Evolutionary conservation across 2,888 invertebrate species (phyloP), one percentile per base, ranked within the genome.

Genomic region (Halocaridina rubra): DNA sequence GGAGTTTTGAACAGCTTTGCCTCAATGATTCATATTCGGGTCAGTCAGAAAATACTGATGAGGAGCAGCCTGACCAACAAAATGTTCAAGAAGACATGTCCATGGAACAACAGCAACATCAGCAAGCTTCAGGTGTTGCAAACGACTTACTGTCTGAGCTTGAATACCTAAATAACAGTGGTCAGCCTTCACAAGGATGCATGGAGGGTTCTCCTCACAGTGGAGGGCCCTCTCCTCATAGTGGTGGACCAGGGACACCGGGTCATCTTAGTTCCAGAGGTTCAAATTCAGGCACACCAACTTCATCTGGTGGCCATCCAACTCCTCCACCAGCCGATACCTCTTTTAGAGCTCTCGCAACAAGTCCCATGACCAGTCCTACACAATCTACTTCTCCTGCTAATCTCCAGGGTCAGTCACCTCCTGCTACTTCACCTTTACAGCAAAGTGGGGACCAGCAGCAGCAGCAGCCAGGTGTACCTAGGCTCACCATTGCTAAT

Each of bases 1-100:
- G 87, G n/a, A 87, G 88, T 69, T 88, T 88, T 29, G 88, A 88
- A 24, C 88, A 88, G 53, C 80, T 88, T n/a, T 88, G 88, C 53
- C 76, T 88, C 10, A 88, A 86, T 74, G 88, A 88, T 46, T 84
- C 88, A 46, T 88, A 80, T 75, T 64, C 53, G 24, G 46, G 61
- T 24, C 75, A 69, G 72, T 61, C 33, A n/a, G 59, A 82, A 61
- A 74, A 72, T 46, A 39, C 33, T n/a, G 39, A 29, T n/a, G 72
- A 81, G 10, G 77, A 77, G 16, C 81, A 81, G 22, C 53, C 81
- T n/a, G 72, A 82, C 13, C 81, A 87, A 7, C 76, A 84, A 29
- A 85, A 87, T 22, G 53, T 80, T 53, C 67, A 76, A 13, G 46
- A 27, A 16, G 61, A 72, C 19, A 46, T 61, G 8, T 57, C 78